Percentiles rank a stretch among this genome's conserved stretches.
Conservation (phyloP, 2,888 invertebrate species). For the Drosophila barbarae region DNA sequence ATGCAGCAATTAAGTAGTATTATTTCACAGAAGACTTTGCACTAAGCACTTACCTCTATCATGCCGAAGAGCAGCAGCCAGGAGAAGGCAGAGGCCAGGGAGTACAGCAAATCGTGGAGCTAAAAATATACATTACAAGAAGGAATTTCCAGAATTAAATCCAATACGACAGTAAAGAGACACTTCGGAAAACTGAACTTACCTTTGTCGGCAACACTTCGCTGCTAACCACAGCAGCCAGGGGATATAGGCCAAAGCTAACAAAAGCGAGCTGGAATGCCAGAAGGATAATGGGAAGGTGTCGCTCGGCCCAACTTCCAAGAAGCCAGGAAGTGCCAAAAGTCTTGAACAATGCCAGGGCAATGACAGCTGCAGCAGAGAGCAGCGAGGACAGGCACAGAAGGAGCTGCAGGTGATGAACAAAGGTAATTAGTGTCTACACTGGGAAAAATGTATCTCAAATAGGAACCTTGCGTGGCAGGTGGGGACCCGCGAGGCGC, state of each 20-base stretch:
- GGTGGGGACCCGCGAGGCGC: slow-evolving; percentile 53
- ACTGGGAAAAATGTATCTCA: too few relatives aligned
- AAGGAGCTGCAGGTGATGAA: slow-evolving; percentile 53
- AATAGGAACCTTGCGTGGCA: slow-evolving; percentile 62
- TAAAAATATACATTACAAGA: slow-evolving; percentile 19
- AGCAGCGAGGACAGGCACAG: slow-evolving; percentile 63
- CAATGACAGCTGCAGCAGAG: slow-evolving; percentile 58
- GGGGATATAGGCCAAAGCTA: slow-evolving; percentile 71
- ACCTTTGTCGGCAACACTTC: slow-evolving; percentile 76
- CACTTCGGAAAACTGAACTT: neutral
- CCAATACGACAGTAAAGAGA: neutral
- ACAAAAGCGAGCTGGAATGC: slow-evolving; percentile 63
- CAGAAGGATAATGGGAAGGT: slow-evolving; percentile 63
- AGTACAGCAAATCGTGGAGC: slow-evolving; percentile 59
- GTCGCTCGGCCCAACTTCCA: slow-evolving; percentile 33
- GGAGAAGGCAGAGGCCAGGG: slow-evolving; percentile 53
- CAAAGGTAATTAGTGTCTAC: neutral
- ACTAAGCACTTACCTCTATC: slow-evolving; percentile 53
- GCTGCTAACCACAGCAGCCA: slow-evolving; percentile 69
- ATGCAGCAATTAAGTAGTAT: neutral
- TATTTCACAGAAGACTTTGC: neutral
- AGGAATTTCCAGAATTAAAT: neutral
- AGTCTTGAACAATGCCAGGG: slow-evolving; percentile 52
- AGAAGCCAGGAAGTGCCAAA: slow-evolving; percentile 45
- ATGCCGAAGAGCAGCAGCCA: slow-evolving; percentile 68